These are phyloP conservation scores for Actias luna DNA, from an alignment of 2,888 invertebrate genomes.

Conservation along the genomic window DNA sequence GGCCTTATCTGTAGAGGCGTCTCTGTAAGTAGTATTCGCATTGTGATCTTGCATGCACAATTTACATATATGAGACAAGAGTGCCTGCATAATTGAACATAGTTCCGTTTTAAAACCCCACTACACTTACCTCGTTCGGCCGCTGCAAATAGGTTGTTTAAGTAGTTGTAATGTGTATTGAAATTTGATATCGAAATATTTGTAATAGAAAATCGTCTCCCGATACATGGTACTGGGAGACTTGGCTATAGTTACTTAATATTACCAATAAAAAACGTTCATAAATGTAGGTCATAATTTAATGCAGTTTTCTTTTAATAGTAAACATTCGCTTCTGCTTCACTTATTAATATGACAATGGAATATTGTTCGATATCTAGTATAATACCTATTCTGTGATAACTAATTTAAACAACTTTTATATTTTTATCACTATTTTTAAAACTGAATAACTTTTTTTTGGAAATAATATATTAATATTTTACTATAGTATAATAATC, in stretches of 20 bases:
- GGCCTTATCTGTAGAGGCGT: too few relatives aligned
- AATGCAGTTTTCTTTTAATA: slow-evolving; percentile 78
- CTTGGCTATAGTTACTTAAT: background rate
- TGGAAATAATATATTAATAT: slow-evolving; percentile 43
- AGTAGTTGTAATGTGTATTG: too few relatives aligned
- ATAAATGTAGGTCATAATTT: slow-evolving; percentile 82
- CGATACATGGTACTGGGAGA: too few relatives aligned
- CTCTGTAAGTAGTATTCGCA: too few relatives aligned
- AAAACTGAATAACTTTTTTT: slow-evolving; percentile 64
- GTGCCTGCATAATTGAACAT: too few relatives aligned
- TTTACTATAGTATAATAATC: slow-evolving; percentile 52
- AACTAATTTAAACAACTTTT: slow-evolving; percentile 81
- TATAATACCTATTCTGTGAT: slow-evolving; percentile 78
- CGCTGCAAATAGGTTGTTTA: too few relatives aligned
- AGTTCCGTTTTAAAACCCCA: too few relatives aligned
- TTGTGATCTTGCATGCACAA: too few relatives aligned
- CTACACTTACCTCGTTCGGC: too few relatives aligned
- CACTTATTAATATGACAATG: slow-evolving; percentile 81
- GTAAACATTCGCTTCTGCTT: slow-evolving; percentile 78
- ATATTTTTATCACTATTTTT: slow-evolving; percentile 75
- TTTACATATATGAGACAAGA: too few relatives aligned
- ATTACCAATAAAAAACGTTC: slow-evolving; percentile 51
- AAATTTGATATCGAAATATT: too few relatives aligned
- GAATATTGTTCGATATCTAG: slow-evolving; percentile 81
- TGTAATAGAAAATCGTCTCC: too few relatives aligned